Percentiles rank a stretch among this genome's conserved stretches.
phyloP scores from a whole-genome alignment of 2,113 vertebrate species.

The Neotoma lepida region DNA sequence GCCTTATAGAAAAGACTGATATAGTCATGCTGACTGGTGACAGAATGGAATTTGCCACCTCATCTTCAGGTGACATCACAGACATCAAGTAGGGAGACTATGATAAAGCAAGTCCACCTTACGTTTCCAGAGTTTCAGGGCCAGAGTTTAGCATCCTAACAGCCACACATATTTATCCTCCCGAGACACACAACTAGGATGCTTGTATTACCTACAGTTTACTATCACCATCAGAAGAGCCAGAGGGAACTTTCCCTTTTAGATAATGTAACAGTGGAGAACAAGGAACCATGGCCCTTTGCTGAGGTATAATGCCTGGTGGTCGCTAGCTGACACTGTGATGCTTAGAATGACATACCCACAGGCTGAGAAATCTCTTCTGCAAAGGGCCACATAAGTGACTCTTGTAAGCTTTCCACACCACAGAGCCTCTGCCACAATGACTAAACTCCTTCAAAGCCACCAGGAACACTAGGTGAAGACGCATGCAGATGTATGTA shows the following conservation, averaged over 20 bases:
- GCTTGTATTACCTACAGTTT: not conserved
- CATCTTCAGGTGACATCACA: not conserved
- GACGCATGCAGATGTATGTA: not conserved
- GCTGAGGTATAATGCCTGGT: not conserved
- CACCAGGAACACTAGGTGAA: not conserved
- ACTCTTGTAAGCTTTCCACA: not conserved
- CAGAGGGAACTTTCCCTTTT: not conserved
- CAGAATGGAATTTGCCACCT: not conserved
- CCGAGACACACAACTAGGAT: not conserved
- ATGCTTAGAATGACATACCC: not conserved
- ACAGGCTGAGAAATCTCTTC: not conserved
- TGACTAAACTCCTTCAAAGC: not conserved
- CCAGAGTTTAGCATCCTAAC: not conserved
- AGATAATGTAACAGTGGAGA: slow-evolving; percentile 3
- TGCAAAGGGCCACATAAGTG: not conserved
- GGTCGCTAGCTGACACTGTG: not conserved
- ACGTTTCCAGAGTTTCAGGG: not conserved
- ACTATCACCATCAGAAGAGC: not conserved
- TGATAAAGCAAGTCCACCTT: not conserved
- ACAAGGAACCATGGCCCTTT: not conserved
- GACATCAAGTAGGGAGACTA: not conserved
- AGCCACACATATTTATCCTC: not conserved
- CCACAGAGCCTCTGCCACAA: not conserved
- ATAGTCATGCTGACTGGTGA: not conserved
- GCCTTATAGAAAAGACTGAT: not conserved